Base-by-base conservation (phyloP, 2,113 vertebrate species). In the Cyprinodon tularosa region DNA sequence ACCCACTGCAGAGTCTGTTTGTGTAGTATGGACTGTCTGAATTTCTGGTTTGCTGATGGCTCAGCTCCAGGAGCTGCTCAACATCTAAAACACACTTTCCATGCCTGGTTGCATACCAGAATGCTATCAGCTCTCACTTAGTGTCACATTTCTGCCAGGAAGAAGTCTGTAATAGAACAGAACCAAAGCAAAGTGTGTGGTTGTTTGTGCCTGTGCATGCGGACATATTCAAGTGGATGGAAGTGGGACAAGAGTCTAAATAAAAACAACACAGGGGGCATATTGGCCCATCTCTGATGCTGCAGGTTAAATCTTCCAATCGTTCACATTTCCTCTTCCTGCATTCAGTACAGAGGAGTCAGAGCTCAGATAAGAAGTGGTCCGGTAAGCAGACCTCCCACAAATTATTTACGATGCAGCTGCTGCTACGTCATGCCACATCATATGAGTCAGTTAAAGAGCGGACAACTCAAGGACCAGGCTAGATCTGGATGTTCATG, bases 251-350 rank as follows among this genome's bases (percentile, higher is more conserved):
- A 68, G 72, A 62, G 73, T 83, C 83, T 82, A 83, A 87, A 90
- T 82, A 83, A 87, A 90, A 92, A 83, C 80, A 88, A 81, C 81
- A 75, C 61, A n/a, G 29, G 29, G 66, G 73, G 71, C 10, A 20
- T 64, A 12, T 64, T n/a, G 17, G 63, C 3, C 77, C 67, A 80
- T 82, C 45, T 71, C 79, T 70, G 79, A 68, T 66, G 71, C 76
- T 85, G 66, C 44, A 67, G 62, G 80, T 77, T 80, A 80, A 78
- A 44, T 72, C 62, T 66, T 62, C 62, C 53, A 86, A 79, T 87
- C 45, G 86, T 78, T 63, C 77, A 69, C 68, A 50, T 81, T 83
- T 78, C 61, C 62, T 78, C 20, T 62, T 75, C n/a, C 76, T 86
- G 86, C 86, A 83, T 81, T 84, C 89, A 87, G 82, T 74, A 3